Evolutionary conservation across 1,140 invertebrate species (phyloP).

Genomic region (Heliothis subflexa): DNA sequence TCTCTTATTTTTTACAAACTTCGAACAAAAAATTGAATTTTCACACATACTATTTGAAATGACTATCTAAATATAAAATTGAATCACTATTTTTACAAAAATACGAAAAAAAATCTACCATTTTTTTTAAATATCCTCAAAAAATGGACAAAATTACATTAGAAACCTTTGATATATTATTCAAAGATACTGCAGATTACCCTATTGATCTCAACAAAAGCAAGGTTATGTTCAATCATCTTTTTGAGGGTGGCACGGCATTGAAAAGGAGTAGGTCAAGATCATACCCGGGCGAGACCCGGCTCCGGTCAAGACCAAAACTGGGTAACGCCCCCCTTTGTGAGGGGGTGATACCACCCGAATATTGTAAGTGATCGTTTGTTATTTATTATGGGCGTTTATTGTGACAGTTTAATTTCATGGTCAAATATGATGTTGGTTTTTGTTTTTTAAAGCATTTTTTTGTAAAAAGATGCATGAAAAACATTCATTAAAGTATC

Average conservation of each 20-base stretch:
- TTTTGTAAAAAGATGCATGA: no score
- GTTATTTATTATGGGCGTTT: conserved; percentile 1
- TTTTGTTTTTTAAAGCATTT: neutral
- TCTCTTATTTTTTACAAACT: no score
- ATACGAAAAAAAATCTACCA: neutral
- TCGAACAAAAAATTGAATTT: no score
- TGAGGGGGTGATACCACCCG: neutral
- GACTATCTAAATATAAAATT: no score
- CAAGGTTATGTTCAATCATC: neutral
- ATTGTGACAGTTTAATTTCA: neutral
- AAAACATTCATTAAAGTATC: no score
- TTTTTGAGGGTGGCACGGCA: neutral
- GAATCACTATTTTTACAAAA: neutral
- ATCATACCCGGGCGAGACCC: conserved; percentile 18
- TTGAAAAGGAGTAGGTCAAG: conserved; percentile 37
- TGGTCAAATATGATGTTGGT: neutral
- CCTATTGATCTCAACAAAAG: neutral
- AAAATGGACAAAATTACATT: no score
- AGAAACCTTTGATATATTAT: neutral
- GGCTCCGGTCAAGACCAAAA: conserved; percentile 9
- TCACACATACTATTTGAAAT: neutral
- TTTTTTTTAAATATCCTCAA: neutral
- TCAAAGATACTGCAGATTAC: conserved; percentile 1
- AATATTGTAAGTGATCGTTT: neutral
- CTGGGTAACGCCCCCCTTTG: neutral